Conservation (phyloP, 1,140 invertebrate species). For the Diorhabda elongata region DNA sequence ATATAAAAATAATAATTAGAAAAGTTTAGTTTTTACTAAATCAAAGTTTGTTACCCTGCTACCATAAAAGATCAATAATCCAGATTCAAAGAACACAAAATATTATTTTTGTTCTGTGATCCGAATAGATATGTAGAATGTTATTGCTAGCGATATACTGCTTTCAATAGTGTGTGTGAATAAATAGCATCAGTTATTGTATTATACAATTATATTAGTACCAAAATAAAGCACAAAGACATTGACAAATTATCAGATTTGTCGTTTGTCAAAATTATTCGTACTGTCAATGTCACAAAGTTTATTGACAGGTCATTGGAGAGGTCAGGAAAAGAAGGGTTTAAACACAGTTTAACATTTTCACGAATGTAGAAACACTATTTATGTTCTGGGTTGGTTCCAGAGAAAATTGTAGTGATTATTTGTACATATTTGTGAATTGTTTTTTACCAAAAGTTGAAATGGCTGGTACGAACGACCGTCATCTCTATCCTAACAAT, state of each 20-base stretch:
- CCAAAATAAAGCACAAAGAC: neutral
- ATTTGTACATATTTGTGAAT: constrained; percentile 41
- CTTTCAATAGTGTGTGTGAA: neutral
- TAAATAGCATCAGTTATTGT: neutral
- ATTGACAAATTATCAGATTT: neutral
- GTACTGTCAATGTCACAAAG: neutral
- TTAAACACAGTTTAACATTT: neutral
- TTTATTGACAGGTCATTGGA: neutral
- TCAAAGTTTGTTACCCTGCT: neutral
- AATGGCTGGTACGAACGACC: constrained; percentile 44
- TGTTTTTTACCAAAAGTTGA: constrained; percentile 40
- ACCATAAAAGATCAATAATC: neutral
- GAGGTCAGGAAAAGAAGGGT: neutral
- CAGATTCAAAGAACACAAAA: neutral
- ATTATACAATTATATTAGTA: neutral
- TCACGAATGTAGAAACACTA: neutral
- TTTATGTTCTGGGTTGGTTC: constrained; percentile 30
- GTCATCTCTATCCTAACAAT: constrained; percentile 45
- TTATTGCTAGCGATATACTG: neutral
- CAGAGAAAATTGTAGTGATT: constrained; percentile 37
- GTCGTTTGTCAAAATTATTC: neutral
- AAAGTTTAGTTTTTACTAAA: neutral
- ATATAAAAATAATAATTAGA: neutral
- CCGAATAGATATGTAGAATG: neutral
- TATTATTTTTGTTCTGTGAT: neutral